Percentiles rank a stretch among this genome's conserved stretches.
phyloP scores from a whole-genome alignment of 1,140 invertebrate genomes.

The Heliconius congener region DNA sequence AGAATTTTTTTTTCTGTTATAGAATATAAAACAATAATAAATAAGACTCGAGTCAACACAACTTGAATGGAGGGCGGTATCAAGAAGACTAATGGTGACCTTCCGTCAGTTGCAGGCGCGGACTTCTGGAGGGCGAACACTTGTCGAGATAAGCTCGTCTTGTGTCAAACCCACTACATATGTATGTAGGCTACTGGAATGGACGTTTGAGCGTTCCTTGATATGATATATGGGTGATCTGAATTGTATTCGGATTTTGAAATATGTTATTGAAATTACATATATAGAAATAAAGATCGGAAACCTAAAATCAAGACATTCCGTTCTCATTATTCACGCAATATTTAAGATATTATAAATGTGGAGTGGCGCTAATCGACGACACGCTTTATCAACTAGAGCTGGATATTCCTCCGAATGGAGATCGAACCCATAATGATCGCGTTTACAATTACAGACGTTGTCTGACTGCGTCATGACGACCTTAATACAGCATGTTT shows the following conservation, averaged over 20 bases:
- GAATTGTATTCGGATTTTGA: background rate
- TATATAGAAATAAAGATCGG: too few relatives aligned
- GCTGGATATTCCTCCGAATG: too few relatives aligned
- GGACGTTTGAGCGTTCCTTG: background rate
- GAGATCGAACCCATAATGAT: too few relatives aligned
- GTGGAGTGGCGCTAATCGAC: background rate
- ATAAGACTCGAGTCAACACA: background rate
- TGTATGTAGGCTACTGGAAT: background rate
- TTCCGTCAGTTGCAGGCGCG: slow-evolving; percentile 4
- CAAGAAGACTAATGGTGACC: slow-evolving; percentile 19
- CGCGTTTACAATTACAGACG: too few relatives aligned
- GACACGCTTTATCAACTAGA: background rate
- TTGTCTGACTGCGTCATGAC: too few relatives aligned
- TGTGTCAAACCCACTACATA: slow-evolving; percentile 11
- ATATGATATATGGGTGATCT: background rate
- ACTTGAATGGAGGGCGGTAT: background rate
- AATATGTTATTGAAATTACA: too few relatives aligned
- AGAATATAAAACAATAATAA: slow-evolving; percentile 5
- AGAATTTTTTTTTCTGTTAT: background rate
- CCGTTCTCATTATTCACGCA: too few relatives aligned
- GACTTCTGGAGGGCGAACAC: background rate
- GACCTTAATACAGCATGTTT: too few relatives aligned
- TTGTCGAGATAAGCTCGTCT: background rate
- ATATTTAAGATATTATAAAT: background rate
- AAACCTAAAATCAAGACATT: too few relatives aligned